Evolutionary conservation across 1,140 invertebrate species (phyloP).

Genomic region (Mizuhopecten yessoensis): DNA sequence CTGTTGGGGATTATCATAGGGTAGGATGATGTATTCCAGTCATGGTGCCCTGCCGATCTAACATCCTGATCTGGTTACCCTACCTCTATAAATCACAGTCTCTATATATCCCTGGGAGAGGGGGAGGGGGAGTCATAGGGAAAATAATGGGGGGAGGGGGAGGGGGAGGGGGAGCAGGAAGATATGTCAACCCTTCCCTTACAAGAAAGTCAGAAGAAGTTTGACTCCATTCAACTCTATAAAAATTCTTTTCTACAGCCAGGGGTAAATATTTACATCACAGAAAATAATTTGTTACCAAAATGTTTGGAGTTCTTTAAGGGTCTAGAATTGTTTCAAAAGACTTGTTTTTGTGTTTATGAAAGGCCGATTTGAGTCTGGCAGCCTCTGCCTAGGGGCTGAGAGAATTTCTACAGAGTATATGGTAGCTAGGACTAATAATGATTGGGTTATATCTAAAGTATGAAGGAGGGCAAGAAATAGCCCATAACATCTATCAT

Average conservation of each 20-base stretch:
- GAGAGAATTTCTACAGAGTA: too few relatives aligned
- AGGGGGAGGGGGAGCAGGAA: too few relatives aligned
- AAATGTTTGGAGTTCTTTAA: background rate
- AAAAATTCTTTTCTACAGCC: background rate
- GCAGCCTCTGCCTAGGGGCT: too few relatives aligned
- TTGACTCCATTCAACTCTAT: background rate
- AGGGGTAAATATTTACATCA: background rate
- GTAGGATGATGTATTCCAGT: background rate
- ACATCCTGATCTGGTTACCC: background rate
- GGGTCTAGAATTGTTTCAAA: too few relatives aligned
- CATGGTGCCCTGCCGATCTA: conserved; percentile 2
- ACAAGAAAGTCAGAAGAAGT: background rate
- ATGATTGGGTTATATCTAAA: too few relatives aligned
- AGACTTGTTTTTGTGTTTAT: too few relatives aligned
- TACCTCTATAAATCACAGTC: background rate
- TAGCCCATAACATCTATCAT: too few relatives aligned
- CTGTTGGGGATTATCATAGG: background rate
- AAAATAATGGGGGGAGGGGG: background rate
- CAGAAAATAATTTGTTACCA: background rate
- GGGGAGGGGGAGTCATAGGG: too few relatives aligned
- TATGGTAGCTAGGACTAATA: too few relatives aligned
- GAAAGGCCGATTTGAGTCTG: too few relatives aligned
- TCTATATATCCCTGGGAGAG: background rate
- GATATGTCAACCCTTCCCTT: background rate
- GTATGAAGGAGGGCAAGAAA: too few relatives aligned